These are phyloP conservation scores for Macrosoma leucophasiata DNA, from an alignment of 2,888 invertebrate genomes.

Conservation along the genomic window DNA sequence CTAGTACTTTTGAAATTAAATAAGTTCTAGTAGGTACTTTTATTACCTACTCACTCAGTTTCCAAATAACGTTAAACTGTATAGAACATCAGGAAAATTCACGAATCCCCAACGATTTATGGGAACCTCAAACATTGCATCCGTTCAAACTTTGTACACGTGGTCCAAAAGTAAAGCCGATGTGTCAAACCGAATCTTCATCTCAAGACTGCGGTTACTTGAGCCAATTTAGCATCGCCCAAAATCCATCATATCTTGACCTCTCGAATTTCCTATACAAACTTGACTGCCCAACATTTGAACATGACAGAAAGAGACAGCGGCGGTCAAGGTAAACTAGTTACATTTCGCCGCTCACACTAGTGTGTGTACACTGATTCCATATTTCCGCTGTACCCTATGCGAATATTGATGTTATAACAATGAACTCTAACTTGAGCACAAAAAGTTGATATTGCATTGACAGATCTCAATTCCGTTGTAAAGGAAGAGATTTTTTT, in stretches of 20 bases:
- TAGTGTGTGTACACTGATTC: constrained; percentile 54
- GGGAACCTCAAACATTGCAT: too few relatives aligned
- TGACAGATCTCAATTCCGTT: constrained; percentile 1
- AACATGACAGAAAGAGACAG: constrained; percentile 34
- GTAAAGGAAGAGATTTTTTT: constrained; percentile 33
- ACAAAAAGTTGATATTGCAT: constrained; percentile 28
- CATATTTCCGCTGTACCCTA: constrained; percentile 67
- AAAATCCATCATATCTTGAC: constrained; percentile 44
- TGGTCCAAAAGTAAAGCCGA: constrained; percentile 29
- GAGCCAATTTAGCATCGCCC: constrained; percentile 61
- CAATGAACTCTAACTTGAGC: constrained; percentile 34
- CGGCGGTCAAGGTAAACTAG: constrained; percentile 45
- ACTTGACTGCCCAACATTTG: constrained; percentile 25
- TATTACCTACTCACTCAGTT: too few relatives aligned
- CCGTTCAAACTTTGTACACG: too few relatives aligned
- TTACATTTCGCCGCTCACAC: constrained; percentile 45
- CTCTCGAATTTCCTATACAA: constrained; percentile 37
- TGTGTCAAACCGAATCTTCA: constrained; percentile 40
- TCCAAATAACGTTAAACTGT: too few relatives aligned
- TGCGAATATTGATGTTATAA: constrained; percentile 32
- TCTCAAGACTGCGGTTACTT: constrained; percentile 62
- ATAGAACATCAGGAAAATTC: too few relatives aligned
- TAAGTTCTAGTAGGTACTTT: too few relatives aligned
- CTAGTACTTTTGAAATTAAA: too few relatives aligned
- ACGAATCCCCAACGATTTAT: too few relatives aligned